These are phyloP conservation scores for Cyprinodon variegatus DNA, from an alignment of 2,113 vertebrate genomes.

Conservation along the genomic window DNA sequence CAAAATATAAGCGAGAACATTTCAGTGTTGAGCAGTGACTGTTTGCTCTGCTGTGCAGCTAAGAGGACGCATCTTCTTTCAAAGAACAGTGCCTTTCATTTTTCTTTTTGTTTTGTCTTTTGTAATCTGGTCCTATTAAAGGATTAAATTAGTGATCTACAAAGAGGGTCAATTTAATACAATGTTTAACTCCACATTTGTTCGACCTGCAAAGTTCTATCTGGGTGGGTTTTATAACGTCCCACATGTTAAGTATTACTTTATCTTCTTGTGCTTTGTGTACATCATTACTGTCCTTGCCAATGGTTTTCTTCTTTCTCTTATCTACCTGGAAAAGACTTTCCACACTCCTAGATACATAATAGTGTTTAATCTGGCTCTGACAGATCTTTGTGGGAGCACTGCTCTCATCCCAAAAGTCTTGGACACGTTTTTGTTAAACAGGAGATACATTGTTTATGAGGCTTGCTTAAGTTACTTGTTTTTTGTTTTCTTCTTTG, in stretches of 20 bases:
- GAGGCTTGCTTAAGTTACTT: conserved; percentile 63
- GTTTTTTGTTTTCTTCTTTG: conserved; percentile 64
- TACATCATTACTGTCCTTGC: conserved; percentile 57
- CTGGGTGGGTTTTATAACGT: conserved; percentile 45
- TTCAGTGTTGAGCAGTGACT: too few relatives aligned
- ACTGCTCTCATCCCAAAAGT: conserved; percentile 67
- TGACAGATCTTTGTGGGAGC: conserved; percentile 68
- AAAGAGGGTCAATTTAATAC: neutral
- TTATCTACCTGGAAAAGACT: conserved; percentile 46
- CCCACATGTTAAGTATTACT: conserved; percentile 57
- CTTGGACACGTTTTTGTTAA: conserved; percentile 64
- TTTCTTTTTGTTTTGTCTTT: neutral
- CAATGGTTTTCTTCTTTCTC: conserved; percentile 51
- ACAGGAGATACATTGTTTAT: conserved; percentile 60
- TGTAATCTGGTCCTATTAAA: neutral
- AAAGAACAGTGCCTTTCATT: neutral
- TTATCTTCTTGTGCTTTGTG: conserved; percentile 58
- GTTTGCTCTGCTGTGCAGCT: too few relatives aligned
- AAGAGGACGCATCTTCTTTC: neutral
- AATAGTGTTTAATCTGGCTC: conserved; percentile 65
- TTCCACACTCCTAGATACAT: conserved; percentile 72
- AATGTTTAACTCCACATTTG: conserved; percentile 35
- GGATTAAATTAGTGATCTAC: neutral
- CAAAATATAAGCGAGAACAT: neutral
- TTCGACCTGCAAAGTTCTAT: conserved; percentile 44